These are phyloP conservation scores for Laticauda laticaudata DNA, from an alignment of 2,113 vertebrate genomes.

Conservation along the genomic window DNA sequence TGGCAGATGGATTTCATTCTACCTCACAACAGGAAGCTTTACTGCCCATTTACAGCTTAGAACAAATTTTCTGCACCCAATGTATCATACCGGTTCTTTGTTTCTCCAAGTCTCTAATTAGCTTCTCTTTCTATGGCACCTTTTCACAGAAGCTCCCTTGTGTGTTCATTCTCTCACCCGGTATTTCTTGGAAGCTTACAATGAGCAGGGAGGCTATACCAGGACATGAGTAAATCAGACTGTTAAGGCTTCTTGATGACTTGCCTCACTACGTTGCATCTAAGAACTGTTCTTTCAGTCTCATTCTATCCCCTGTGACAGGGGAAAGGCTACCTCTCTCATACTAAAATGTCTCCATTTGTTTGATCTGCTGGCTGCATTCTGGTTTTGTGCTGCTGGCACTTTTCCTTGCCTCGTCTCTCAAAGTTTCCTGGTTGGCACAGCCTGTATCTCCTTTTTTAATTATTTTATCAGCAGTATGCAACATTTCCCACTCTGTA, in stretches of 20 bases:
- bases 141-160: constrained; percentile 46
- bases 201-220: constrained; percentile 44
- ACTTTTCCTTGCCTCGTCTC: constrained; percentile 12
- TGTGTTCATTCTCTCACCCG: constrained; percentile 33
- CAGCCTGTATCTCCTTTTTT: background rate
- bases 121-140: constrained; percentile 39
- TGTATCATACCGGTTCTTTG: constrained; percentile 29
- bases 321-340: constrained; percentile 19
- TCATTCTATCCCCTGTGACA: constrained; percentile 17
- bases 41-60: background rate
- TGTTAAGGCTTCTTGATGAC: constrained; percentile 24
- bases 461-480: constrained; percentile 14
- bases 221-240: constrained; percentile 32
- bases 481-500: background rate
- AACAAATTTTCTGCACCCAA: constrained; percentile 22
- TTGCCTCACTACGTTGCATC: constrained; percentile 21
- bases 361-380: constrained; percentile 26
- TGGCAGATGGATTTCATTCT: background rate
- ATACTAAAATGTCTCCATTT: constrained; percentile 19
- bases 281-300: constrained; percentile 14
- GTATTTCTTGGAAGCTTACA: constrained; percentile 46
- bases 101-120: constrained; percentile 47
- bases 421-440: constrained; percentile 24
- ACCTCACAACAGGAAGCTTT: constrained; percentile 16
- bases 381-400: constrained; percentile 29